Evolutionary conservation across 2,113 vertebrate genomes (phyloP).

Genomic region (Rhinoptilus africanus): DNA sequence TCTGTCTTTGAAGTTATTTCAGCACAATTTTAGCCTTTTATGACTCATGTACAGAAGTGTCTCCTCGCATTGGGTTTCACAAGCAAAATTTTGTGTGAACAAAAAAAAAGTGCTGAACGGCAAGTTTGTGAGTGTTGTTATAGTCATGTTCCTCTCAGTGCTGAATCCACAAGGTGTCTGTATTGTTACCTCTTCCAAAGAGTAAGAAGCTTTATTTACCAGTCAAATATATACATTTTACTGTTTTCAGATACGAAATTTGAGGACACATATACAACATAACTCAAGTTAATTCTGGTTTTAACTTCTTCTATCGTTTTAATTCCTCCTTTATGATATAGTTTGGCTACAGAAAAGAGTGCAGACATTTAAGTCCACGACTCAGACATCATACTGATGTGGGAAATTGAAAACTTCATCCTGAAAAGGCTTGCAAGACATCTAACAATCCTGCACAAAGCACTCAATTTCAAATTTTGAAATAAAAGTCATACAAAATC

Average conservation of each 20-base stretch:
- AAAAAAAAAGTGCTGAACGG: not conserved
- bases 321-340: not conserved
- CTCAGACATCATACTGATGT: not conserved
- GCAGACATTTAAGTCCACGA: not conserved
- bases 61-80: not conserved
- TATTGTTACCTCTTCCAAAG: not conserved
- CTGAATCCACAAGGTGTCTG: not conserved
- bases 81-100: not conserved
- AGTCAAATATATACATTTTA: not conserved
- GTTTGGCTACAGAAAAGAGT: not conserved
- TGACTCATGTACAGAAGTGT: not conserved
- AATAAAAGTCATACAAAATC: not conserved
- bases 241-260: not conserved
- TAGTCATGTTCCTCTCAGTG: not conserved
- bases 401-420: not conserved
- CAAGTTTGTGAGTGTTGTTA: not conserved
- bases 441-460: not conserved
- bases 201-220: not conserved
- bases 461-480: not conserved
- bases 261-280: accelerated
- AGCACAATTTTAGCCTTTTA: not conserved
- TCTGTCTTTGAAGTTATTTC: not conserved
- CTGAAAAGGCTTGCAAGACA: not conserved
- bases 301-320: not conserved
- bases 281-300: not conserved